Percentiles rank a stretch among this genome's conserved stretches.
phyloP scores from a whole-genome alignment of 2,797 vertebrate genomes.

The Scolopax bukidnonensis region DNA sequence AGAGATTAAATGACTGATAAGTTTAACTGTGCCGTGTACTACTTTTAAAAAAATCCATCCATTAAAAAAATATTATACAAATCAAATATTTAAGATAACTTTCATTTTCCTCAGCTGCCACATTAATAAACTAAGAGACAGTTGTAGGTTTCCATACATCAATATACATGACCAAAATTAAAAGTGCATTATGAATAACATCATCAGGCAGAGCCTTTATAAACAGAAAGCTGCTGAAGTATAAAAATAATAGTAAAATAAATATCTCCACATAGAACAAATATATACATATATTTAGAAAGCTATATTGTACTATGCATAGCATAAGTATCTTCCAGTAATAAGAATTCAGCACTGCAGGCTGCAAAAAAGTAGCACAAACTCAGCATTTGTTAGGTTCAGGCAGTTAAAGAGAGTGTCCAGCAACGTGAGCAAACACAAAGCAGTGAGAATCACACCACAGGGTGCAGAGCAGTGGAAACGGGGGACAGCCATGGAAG shows the following conservation, averaged over 20 bases:
- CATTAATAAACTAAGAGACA: background rate
- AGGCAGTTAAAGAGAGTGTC: background rate
- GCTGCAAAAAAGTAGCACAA: background rate
- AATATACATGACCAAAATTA: background rate
- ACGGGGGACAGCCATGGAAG: conserved; percentile 28
- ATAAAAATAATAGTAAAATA: background rate
- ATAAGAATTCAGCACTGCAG: background rate
- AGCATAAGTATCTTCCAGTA: background rate
- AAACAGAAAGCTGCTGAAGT: background rate
- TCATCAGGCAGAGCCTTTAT: background rate
- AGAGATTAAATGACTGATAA: background rate
- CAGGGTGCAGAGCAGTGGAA: conserved; percentile 15
- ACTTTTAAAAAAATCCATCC: background rate
- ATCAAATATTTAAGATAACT: background rate
- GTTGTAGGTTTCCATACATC: background rate
- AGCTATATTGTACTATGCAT: background rate
- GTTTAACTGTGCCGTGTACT: background rate
- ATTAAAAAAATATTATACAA: background rate
- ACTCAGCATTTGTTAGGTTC: background rate
- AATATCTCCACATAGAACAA: background rate
- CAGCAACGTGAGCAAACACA: conserved; percentile 28
- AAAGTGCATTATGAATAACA: background rate
- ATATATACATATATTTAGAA: background rate
- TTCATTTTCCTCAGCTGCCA: background rate
- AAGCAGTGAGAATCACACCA: background rate